Conservation (phyloP, 2,888 invertebrate species). For the Drosophila algonquin region DNA sequence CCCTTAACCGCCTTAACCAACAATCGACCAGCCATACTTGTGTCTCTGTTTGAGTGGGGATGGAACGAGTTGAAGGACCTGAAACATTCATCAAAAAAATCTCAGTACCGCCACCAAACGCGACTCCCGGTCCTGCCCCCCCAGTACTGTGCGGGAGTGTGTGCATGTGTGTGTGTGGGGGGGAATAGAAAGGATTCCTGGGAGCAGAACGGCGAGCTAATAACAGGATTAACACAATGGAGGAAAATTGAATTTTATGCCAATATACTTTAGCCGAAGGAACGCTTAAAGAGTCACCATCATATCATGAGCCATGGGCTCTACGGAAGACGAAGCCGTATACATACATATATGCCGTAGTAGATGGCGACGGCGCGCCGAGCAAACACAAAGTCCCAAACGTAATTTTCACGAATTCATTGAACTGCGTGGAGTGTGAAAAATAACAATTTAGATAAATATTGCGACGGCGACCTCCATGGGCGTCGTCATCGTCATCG, state of each 20-base stretch:
- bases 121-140: not conserved
- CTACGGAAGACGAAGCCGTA: constrained; percentile 14
- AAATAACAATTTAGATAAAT: constrained; percentile 84
- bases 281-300: constrained; percentile 65
- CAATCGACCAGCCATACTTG: not conserved
- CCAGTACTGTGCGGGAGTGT: not conserved
- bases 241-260: constrained; percentile 79
- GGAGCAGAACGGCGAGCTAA: constrained; percentile 60
- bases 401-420: constrained; percentile 84
- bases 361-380: constrained; percentile 38
- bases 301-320: constrained; percentile 21
- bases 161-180: constrained; percentile 10
- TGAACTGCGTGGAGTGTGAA: constrained; percentile 84
- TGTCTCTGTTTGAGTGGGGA: not conserved
- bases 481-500: constrained; percentile 63
- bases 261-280: constrained; percentile 56
- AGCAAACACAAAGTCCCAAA: constrained; percentile 82
- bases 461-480: constrained; percentile 79
- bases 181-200: constrained; percentile 52
- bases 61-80: constrained; percentile 1
- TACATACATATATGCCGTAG: not conserved
- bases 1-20: not conserved
- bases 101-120: not conserved
- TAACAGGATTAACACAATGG: constrained; percentile 79
- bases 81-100: constrained; percentile 7